phyloP scores from a whole-genome alignment of 1,140 invertebrate species.

The Drosophila grimshawi region DNA sequence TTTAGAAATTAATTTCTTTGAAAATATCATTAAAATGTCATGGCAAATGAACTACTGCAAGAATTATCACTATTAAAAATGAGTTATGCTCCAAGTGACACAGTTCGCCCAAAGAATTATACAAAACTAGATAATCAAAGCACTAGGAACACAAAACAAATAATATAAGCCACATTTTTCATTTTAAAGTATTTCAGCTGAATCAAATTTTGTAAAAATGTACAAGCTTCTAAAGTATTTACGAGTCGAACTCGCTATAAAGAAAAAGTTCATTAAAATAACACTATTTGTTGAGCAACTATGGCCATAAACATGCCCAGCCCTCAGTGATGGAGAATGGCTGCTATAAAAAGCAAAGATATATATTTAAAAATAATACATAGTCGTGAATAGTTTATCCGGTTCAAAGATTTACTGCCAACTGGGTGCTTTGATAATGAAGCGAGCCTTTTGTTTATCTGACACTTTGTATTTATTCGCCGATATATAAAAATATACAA shows the following conservation, averaged over 20 bases:
- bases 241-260: background rate
- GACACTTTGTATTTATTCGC: background rate
- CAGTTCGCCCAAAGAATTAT: background rate
- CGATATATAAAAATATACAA: too few relatives aligned
- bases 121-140: background rate
- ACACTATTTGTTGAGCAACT: background rate
- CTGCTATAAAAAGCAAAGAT: conserved; percentile 26
- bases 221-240: background rate
- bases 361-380: conserved; percentile 25
- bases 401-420: conserved; percentile 51
- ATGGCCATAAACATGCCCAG: conserved; percentile 1
- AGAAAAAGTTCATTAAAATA: conserved; percentile 1
- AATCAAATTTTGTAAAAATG: too few relatives aligned
- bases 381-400: conserved; percentile 14
- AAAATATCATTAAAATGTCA: conserved; percentile 65
- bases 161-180: too few relatives aligned
- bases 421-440: conserved; percentile 31
- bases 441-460: conserved; percentile 45
- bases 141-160: too few relatives aligned
- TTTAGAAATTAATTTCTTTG: conserved; percentile 38
- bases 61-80: conserved; percentile 38
- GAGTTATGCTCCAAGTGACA: conserved; percentile 13
- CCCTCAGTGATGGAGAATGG: conserved; percentile 21
- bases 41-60: conserved; percentile 26
- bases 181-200: background rate